Percentiles rank a stretch among this genome's conserved stretches.
These are phyloP conservation scores for Pterocles burchelli DNA, from an alignment of 2,113 vertebrate genomes.

Conservation along the genomic window DNA sequence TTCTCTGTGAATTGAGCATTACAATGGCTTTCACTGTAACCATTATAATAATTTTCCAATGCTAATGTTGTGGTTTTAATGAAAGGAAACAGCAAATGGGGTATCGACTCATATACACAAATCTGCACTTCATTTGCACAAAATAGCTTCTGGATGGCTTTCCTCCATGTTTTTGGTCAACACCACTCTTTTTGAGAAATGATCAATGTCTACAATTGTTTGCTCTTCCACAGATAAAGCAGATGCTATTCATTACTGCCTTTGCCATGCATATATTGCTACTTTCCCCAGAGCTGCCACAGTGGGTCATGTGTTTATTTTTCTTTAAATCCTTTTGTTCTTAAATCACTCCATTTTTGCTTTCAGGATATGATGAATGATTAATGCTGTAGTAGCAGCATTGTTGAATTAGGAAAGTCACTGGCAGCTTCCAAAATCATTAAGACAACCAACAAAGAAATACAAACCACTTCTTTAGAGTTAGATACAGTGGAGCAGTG, in stretches of 20 bases:
- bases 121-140: slow-evolving; percentile 88
- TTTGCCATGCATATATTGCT: slow-evolving; percentile 67
- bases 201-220: slow-evolving; percentile 80
- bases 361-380: slow-evolving; percentile 64
- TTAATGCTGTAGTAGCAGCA: slow-evolving; percentile 46
- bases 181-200: slow-evolving; percentile 77
- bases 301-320: slow-evolving; percentile 65
- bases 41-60: slow-evolving; percentile 80
- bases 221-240: slow-evolving; percentile 79
- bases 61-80: slow-evolving; percentile 82
- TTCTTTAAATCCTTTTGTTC: slow-evolving; percentile 67
- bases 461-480: slow-evolving; percentile 12
- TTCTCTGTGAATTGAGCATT: slow-evolving; percentile 67
- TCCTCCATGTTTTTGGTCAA: slow-evolving; percentile 72
- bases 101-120: slow-evolving; percentile 74
- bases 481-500: not conserved
- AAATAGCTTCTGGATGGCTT: slow-evolving; percentile 79
- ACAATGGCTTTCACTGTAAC: slow-evolving; percentile 88
- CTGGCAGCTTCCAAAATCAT: slow-evolving; percentile 45
- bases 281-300: slow-evolving; percentile 58
- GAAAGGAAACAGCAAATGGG: slow-evolving; percentile 81
- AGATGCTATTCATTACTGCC: slow-evolving; percentile 87
- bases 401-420: slow-evolving; percentile 51
- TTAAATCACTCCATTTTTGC: slow-evolving; percentile 53
- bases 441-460: slow-evolving; percentile 58